phyloP scores from a whole-genome alignment of 2,113 vertebrate species.

The Montifringilla adamsi region DNA sequence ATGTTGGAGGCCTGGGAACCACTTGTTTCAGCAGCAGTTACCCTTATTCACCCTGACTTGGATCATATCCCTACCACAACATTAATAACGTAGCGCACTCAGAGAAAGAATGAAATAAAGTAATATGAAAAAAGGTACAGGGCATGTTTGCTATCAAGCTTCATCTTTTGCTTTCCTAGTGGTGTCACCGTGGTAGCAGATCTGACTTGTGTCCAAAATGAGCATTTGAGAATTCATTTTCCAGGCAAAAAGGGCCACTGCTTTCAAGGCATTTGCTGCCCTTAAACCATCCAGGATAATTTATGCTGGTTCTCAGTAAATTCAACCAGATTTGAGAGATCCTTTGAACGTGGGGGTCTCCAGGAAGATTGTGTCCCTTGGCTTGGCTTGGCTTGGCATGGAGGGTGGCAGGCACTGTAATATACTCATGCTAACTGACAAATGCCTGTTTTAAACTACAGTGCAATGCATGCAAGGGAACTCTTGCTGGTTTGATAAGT shows the following conservation, averaged over 20 bases:
- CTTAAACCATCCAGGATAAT: neutral
- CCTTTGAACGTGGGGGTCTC: neutral
- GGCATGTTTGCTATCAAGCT: neutral
- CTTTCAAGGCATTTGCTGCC: neutral
- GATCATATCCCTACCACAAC: constrained; percentile 36
- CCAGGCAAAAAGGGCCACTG: neutral
- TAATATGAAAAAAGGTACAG: neutral
- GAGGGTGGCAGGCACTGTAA: neutral
- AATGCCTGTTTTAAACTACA: neutral
- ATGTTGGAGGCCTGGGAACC: constrained; percentile 30
- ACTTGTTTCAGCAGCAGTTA: constrained; percentile 17
- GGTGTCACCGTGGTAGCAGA: neutral
- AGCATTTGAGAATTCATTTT: neutral
- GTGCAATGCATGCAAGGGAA: neutral
- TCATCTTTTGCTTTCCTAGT: neutral
- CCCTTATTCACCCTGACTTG: constrained; percentile 43
- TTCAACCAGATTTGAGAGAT: neutral
- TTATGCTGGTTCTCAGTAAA: neutral
- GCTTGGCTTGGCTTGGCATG: neutral
- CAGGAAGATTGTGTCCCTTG: neutral
- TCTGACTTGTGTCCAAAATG: neutral
- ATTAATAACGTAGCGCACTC: neutral
- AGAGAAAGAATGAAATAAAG: neutral
- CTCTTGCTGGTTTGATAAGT: neutral
- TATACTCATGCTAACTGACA: neutral